phyloP scores from a whole-genome alignment of 2,888 invertebrate species.

The Ochropleura leucogaster region DNA sequence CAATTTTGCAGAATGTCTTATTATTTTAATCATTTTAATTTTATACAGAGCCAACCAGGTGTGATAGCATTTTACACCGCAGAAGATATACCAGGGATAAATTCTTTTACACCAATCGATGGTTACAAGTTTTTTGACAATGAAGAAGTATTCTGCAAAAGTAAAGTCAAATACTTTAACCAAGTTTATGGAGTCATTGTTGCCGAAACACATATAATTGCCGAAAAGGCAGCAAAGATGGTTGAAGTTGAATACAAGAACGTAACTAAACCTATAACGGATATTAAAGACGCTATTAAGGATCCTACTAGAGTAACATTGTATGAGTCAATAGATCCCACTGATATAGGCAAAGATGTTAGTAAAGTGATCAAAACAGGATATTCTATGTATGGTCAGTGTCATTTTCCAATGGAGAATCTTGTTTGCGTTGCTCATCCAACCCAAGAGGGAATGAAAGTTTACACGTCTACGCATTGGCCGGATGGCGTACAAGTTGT shows the following conservation, averaged over 20 bases:
- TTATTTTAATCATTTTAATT: background rate
- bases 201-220: background rate
- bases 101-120: slow-evolving; percentile 2
- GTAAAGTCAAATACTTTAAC: background rate
- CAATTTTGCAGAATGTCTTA: background rate
- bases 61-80: slow-evolving; percentile 1
- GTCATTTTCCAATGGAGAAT: slow-evolving; percentile 1
- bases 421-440: background rate
- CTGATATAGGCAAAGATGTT: background rate
- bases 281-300: background rate
- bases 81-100: background rate
- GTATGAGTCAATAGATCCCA: background rate
- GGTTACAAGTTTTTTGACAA: background rate
- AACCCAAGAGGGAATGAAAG: background rate
- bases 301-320: background rate
- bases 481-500: background rate
- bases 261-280: background rate
- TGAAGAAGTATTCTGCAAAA: background rate
- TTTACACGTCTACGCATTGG: background rate
- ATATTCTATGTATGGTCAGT: background rate
- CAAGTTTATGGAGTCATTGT: slow-evolving; percentile 2
- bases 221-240: background rate
- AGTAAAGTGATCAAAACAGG: background rate
- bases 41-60: background rate
- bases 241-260: slow-evolving; percentile 2